phyloP scores from a whole-genome alignment of 2,888 invertebrate genomes.

The Dione vanillae region DNA sequence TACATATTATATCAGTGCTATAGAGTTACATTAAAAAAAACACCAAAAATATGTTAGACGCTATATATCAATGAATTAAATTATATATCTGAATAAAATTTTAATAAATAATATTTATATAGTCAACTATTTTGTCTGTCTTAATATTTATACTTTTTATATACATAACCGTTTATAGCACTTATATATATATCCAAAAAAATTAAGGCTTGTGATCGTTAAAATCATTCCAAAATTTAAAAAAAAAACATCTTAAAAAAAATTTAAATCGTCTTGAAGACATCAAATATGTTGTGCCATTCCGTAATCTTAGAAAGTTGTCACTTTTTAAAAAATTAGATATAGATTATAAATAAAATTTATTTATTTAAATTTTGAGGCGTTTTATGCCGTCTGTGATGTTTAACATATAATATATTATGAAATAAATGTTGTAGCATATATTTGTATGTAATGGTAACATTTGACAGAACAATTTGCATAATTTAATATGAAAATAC shows the following conservation, averaged over 20 bases:
- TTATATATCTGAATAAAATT: background rate
- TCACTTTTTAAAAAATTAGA: conserved; percentile 14
- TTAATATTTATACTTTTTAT: background rate
- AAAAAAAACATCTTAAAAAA: conserved; percentile 10
- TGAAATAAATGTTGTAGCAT: conserved; percentile 1
- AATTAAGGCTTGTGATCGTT: conserved; percentile 75
- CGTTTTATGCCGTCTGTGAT: conserved; percentile 41
- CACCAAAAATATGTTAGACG: no score
- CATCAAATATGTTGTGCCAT: conserved; percentile 38
- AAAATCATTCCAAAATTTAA: conserved; percentile 71
- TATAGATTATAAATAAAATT: conserved; percentile 24
- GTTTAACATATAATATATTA: conserved; percentile 25
- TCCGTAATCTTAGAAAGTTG: conserved; percentile 19
- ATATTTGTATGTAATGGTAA: conserved; percentile 6
- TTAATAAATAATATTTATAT: background rate
- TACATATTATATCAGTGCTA: background rate
- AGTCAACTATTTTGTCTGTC: background rate
- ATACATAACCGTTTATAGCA: conserved; percentile 13
- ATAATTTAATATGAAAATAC: background rate
- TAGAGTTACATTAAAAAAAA: no score
- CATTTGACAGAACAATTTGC: conserved; percentile 10
- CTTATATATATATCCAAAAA: conserved; percentile 36
- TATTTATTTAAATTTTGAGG: conserved; percentile 25
- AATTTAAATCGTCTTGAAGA: conserved; percentile 41
- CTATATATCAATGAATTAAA: no score